Conservation (phyloP, 1,140 invertebrate species). For the Cardiocondyla obscurior region DNA sequence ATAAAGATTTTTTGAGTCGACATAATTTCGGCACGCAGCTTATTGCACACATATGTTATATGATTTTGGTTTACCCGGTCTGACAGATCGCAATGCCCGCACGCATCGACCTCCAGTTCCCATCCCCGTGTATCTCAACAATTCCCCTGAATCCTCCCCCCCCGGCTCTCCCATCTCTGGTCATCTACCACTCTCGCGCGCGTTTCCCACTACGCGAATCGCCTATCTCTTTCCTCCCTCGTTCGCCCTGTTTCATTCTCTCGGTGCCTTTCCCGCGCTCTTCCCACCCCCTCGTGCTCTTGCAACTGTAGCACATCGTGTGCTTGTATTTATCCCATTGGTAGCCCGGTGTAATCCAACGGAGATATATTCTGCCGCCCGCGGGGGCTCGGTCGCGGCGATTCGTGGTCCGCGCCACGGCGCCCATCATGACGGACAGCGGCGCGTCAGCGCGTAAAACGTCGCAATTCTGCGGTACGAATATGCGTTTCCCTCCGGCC, state of each 20-base stretch:
- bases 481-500: slow-evolving; percentile 46
- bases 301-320: slow-evolving; percentile 50
- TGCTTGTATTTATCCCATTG: slow-evolving; percentile 79
- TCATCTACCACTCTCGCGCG: slow-evolving; percentile 55
- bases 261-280: slow-evolving; percentile 9
- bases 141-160: slow-evolving; percentile 52
- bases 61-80: slow-evolving; percentile 83
- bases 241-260: slow-evolving; percentile 27
- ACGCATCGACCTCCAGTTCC: slow-evolving; percentile 69
- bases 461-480: slow-evolving; percentile 65
- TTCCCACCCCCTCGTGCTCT: background rate
- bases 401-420: slow-evolving; percentile 67
- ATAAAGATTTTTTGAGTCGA: slow-evolving; percentile 69
- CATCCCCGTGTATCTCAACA: slow-evolving; percentile 52
- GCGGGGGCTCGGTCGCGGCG: slow-evolving; percentile 46
- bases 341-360: slow-evolving; percentile 80
- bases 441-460: slow-evolving; percentile 77
- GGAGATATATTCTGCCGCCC: slow-evolving; percentile 65
- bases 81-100: slow-evolving; percentile 83
- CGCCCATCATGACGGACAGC: slow-evolving; percentile 78
- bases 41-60: slow-evolving; percentile 64
- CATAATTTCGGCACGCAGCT: slow-evolving; percentile 74
- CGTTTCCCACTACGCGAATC: slow-evolving; percentile 18
- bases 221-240: slow-evolving; percentile 28
- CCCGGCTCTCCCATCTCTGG: slow-evolving; percentile 64